Evolutionary conservation across 2,797 vertebrate genomes (phyloP).

Genomic region (Molothrus aeneus): DNA sequence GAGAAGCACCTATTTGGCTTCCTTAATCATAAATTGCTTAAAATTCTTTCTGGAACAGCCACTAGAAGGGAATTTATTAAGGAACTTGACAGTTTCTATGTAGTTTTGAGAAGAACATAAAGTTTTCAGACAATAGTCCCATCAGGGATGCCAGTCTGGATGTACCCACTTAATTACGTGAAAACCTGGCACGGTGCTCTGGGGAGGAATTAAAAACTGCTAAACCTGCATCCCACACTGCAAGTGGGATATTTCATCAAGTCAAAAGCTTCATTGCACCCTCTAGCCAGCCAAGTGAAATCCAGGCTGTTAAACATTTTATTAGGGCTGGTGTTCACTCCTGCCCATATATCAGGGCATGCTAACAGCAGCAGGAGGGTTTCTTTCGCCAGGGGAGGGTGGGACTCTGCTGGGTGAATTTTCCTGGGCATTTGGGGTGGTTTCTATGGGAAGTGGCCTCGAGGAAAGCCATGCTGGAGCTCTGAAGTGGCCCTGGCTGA

Average conservation of each 20-base stretch:
- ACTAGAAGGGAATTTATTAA: neutral
- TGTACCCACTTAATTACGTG: constrained; percentile 50
- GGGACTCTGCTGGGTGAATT: neutral
- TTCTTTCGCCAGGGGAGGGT: neutral
- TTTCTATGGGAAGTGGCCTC: neutral
- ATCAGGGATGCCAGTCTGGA: constrained; percentile 37
- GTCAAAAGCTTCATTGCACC: constrained; percentile 29
- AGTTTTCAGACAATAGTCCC: constrained; percentile 26
- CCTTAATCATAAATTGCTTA: constrained; percentile 8
- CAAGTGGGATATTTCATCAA: constrained; percentile 54
- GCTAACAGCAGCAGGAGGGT: neutral
- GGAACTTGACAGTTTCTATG: neutral
- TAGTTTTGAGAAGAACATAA: constrained; percentile 25
- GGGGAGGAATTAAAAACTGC: constrained; percentile 39
- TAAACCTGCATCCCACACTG: constrained; percentile 21
- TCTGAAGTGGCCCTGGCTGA: neutral
- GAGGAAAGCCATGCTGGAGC: neutral
- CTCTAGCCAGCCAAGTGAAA: constrained; percentile 2
- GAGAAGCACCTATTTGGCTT: neutral
- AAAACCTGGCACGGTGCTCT: constrained; percentile 42
- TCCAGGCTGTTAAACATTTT: constrained; percentile 41
- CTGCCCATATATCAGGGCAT: neutral
- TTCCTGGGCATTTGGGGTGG: neutral
- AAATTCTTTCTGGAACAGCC: neutral
- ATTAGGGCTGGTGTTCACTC: constrained; percentile 18